Evolutionary conservation across 2,797 vertebrate genomes (phyloP), one percentile per base, ranked within the genome.

Genomic region (Kryptopterus vitreolus): DNA sequence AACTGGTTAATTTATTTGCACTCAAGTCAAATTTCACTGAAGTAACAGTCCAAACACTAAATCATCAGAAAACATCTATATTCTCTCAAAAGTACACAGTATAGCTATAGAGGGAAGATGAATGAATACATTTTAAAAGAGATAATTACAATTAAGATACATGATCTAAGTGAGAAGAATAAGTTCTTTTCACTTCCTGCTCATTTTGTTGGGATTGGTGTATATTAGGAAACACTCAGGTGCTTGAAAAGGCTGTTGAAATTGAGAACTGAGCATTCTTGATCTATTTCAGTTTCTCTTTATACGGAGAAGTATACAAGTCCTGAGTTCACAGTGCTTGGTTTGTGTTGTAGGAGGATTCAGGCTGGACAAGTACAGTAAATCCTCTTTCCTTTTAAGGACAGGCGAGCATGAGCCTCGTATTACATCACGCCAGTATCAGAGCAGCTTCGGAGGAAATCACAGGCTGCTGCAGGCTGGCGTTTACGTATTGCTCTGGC

Each of bases 341-440:
- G 4, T n/a, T 53, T 72, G 20, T 72, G n/a, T 2, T 38, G 70
- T 72, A 50, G 53, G 31, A 33, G 4, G 29, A 16, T 24, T 48
- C 10, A 24, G 38, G 29, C 13, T 20, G 33, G 29, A 69, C 20
- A 55, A 48, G 57, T 62, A 53, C 22, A 76, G 52, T 55, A 72
- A 33, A 78, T 75, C 22, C 77, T 8, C 12, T 24, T 55, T 33
- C 57, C 76, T 78, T 81, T 78, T 80, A 71, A 48, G 75, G 69
- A 38, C 18, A 52, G 63, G 24, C 22, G 20, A 16, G 53, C 63
- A 58, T 16, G 2, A 22, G 2, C 33, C 26, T 43, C 15, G 9
- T 43, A 43, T 65, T 50, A 29, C 58, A 33, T 61, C n/a, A 10
- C 46, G 38, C 31, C 58, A 48, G 6, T 24, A 79, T 33, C 70